These are phyloP conservation scores for Macrophya alboannulata DNA, from an alignment of 2,888 invertebrate genomes.

Conservation along the genomic window DNA sequence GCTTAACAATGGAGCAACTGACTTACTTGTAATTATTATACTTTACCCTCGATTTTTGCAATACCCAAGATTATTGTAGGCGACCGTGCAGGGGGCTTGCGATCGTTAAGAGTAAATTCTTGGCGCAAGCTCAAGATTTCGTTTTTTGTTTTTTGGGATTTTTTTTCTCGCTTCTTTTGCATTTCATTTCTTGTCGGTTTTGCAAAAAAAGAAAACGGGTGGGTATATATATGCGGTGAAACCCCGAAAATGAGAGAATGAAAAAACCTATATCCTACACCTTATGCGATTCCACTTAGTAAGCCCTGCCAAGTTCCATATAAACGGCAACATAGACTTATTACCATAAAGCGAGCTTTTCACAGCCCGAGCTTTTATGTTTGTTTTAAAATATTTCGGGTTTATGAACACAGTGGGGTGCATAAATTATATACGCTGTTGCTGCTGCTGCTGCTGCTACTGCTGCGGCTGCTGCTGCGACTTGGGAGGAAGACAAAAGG, in stretches of 20 bases:
- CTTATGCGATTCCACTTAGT: constrained; percentile 55
- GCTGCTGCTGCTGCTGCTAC: not conserved
- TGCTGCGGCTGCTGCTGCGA: not conserved
- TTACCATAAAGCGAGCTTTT: constrained; percentile 58
- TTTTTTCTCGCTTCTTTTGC: not conserved
- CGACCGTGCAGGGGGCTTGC: not conserved
- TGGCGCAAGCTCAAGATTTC: constrained; percentile 26
- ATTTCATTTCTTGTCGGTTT: not conserved
- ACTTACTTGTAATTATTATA: constrained; percentile 47
- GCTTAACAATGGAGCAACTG: constrained; percentile 21
- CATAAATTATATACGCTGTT: constrained; percentile 72
- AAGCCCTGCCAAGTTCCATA: constrained; percentile 54
- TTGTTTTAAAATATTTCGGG: constrained; percentile 75
- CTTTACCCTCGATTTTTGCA: not conserved
- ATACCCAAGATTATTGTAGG: not conserved
- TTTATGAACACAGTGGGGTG: constrained; percentile 73
- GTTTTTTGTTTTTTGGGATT: constrained; percentile 12
- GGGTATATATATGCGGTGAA: not conserved
- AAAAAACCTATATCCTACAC: constrained; percentile 47
- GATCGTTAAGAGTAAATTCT: not conserved
- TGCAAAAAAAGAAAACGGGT: not conserved
- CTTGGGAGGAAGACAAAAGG: constrained; percentile 57
- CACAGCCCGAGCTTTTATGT: constrained; percentile 70
- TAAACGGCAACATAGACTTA: constrained; percentile 55
- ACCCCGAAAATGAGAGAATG: constrained; percentile 38